Conservation (phyloP, 2,888 invertebrate species). For the Cotesia congregata region DNA sequence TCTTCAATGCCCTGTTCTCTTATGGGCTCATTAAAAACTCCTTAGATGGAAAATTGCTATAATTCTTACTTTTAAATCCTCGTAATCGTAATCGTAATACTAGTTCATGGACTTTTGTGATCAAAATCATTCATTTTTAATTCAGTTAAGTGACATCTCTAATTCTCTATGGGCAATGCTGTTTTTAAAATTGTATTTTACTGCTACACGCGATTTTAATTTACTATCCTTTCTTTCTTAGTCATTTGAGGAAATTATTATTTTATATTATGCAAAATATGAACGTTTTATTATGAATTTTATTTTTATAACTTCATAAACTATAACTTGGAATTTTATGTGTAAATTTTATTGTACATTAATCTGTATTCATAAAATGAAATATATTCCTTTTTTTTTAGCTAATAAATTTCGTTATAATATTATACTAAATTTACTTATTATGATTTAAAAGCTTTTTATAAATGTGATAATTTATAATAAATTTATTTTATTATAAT, state of each 20-base stretch:
- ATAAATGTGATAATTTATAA: too few relatives aligned
- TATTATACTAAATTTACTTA: too few relatives aligned
- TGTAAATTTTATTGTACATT: not conserved
- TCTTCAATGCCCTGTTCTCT: conserved; percentile 17
- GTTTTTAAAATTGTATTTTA: not conserved
- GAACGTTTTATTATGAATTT: not conserved
- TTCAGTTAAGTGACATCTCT: not conserved
- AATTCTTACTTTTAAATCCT: not conserved
- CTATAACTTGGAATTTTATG: not conserved
- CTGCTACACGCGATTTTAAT: too few relatives aligned
- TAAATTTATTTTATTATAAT: too few relatives aligned
- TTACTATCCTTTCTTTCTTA: not conserved
- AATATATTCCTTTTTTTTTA: too few relatives aligned
- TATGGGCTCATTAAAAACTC: conserved; percentile 29
- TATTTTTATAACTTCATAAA: not conserved
- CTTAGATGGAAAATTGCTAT: conserved; percentile 25
- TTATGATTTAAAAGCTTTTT: too few relatives aligned
- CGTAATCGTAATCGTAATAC: not conserved
- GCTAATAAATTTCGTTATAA: too few relatives aligned
- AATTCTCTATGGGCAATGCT: not conserved
- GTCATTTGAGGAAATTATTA: not conserved
- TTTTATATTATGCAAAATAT: not conserved
- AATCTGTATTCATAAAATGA: too few relatives aligned
- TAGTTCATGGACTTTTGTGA: not conserved
- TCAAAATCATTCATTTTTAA: not conserved